Conservation (phyloP, 2,888 invertebrate genomes). For the Venustoraphidia nigricollis region DNA sequence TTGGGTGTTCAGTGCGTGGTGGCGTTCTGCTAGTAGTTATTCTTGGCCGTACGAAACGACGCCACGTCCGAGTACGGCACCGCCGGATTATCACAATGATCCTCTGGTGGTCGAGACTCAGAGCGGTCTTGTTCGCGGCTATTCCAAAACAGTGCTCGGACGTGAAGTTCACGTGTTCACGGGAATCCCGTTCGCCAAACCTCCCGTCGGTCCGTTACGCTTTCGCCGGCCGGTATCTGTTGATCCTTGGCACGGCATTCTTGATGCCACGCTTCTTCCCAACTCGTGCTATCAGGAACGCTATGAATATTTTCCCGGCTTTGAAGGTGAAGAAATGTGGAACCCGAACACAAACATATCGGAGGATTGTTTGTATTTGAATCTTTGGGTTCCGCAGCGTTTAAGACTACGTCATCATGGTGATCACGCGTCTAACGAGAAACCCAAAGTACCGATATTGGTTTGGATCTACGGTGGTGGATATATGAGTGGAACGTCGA, state of each 20-base stretch:
- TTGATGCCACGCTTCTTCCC: constrained; percentile 66
- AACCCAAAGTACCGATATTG: constrained; percentile 62
- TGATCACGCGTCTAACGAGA: constrained; percentile 41
- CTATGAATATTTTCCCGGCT: constrained; percentile 80
- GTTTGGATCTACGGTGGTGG: constrained; percentile 94
- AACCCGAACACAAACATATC: constrained; percentile 88
- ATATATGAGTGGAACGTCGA: constrained; percentile 84
- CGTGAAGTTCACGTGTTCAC: constrained; percentile 77
- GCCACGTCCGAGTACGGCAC: constrained; percentile 20
- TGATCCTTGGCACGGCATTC: constrained; percentile 74
- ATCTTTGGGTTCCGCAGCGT: constrained; percentile 86
- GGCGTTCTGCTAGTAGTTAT: constrained; percentile 13
- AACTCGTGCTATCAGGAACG: constrained; percentile 82
- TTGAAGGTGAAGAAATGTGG: constrained; percentile 92
- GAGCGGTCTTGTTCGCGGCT: constrained; percentile 66
- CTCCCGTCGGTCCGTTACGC: constrained; percentile 70
- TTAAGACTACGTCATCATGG: constrained; percentile 58
- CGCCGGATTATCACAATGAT: constrained; percentile 36
- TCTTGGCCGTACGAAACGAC: constrained; percentile 28
- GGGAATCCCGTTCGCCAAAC: constrained; percentile 83
- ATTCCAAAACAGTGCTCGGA: constrained; percentile 64
- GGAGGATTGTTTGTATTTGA: constrained; percentile 91
- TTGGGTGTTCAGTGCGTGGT: no score
- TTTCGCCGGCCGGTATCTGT: constrained; percentile 75
- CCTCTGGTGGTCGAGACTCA: constrained; percentile 71